Base-by-base conservation (phyloP, 2,797 vertebrate species). In the Philypnodon macrostomus region DNA sequence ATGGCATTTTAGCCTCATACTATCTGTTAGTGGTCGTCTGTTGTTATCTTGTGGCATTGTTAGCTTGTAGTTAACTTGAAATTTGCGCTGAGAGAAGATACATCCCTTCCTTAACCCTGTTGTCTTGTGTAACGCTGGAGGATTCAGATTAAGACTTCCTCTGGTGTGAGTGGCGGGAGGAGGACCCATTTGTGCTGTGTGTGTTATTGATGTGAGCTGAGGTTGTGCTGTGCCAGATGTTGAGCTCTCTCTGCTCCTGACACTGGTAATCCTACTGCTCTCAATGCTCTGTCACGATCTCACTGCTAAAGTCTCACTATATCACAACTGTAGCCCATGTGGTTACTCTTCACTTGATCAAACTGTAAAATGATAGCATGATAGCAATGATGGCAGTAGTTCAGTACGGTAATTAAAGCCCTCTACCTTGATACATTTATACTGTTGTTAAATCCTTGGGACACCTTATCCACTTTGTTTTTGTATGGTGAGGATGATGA, bases 181-280 rank as follows among this genome's bases (percentile, higher is more conserved):
- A 44, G n/a, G n/a, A n/a, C n/a, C 51, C 27, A 9, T 8, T 13
- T 3, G n/a, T 39, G 23, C 13, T 55, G 4, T 14, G 13, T 66
- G 18, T 54, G 58, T 8, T 3, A 17, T 40, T 24, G 45, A 31
- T 26, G 1, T 5, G 2, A 23, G 19, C 24, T 45, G 34, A 15
- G 31, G 37, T 40, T 27, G 33, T 58, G 63, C 50, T 32, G 33
- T 60, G 74, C 71, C 79, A 85, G 84, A 81, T 85, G 74, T 86
- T 75, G 66, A 19, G 2, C 70, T 79, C 60, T 74, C 64, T 18
- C 60, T 32, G 2, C 63, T 45, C 54, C 32, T 39, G 49, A 39
- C 26, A 70, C 44, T 60, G 73, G 77, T 78, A 80, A 81, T 81
- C 77, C 48, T 16, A 16, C 34, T 35, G 36, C 1, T 36, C 51